Evolutionary conservation across 2,113 vertebrate species (phyloP), one percentile per base, ranked within the genome.

Genomic region (Tragelaphus buxtoni): DNA sequence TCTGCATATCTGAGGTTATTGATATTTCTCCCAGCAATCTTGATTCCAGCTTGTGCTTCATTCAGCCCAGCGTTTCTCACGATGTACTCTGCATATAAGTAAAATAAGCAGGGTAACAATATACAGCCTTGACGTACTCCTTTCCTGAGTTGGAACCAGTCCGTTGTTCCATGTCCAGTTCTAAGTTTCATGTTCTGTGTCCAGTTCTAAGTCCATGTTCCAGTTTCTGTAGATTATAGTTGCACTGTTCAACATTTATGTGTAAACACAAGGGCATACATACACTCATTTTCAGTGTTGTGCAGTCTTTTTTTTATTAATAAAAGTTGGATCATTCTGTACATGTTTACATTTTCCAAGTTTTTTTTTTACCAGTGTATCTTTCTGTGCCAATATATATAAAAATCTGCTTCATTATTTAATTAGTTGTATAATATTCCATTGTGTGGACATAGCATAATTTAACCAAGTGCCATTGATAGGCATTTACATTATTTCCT

Each of bases 341-440:
- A 26, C 17, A 39, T 80, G 30, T 51, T 94, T 91, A 47, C 11
- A 94, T 63, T 14, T 94, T 97, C 76, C 1, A 65, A 11, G 26
- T n/a, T 32, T 60, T 61, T 61, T 51, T 87, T 51, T 20, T 81
- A 30, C 5, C 13, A 61, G 1, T 13, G 1, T 47, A 16, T 81
- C 30, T 92, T 94, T 49, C 28, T 35, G 83, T 84, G 47, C 49
- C 2, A 60, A 3, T 60, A 49, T 79, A 9, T 88, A 39, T 42
- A 88, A 14, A 88, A 53, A 69, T 72, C 55, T 93, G 39, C 30
- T 86, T 58, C 20, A 56, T 65, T 88, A 60, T 90, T 97, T 96
- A 94, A 90, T 96, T 42, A 58, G 18, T 83, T 94, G 10, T 82
- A 22, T 86, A 69, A 93, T 95, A 95, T 24, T 58, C 83, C 14